Conservation (phyloP, 2,888 invertebrate genomes). For the Harmothoe impar region DNA sequence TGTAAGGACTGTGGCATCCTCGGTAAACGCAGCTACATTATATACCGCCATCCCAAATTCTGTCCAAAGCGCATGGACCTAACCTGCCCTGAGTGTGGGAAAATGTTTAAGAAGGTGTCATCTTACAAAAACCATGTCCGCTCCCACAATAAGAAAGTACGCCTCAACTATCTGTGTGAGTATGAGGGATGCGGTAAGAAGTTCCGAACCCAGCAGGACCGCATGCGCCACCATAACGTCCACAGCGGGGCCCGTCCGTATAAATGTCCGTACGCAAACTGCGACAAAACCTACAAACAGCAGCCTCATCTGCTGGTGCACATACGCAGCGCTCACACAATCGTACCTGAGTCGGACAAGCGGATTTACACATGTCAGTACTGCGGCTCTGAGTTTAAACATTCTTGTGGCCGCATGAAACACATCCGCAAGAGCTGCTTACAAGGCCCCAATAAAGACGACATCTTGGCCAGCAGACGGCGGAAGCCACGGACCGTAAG, state of each 20-base stretch:
- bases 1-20: conserved; percentile 36
- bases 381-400: conserved; percentile 17
- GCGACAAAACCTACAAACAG: conserved; percentile 43
- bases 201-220: conserved; percentile 29
- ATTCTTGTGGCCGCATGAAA: conserved; percentile 11
- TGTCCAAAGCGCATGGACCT: conserved; percentile 3
- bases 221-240: conserved; percentile 6
- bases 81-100: conserved; percentile 1
- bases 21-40: conserved; percentile 36
- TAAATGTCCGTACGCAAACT: conserved; percentile 26
- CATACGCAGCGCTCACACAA: background rate
- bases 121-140: conserved; percentile 36
- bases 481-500: background rate
- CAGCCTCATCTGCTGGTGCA: conserved; percentile 38
- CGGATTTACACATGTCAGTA: background rate
- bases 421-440: conserved; percentile 35
- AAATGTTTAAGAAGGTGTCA: conserved; percentile 21
- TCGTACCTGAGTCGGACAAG: background rate
- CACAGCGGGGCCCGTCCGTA: conserved; percentile 48
- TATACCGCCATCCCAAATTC: background rate
- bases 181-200: conserved; percentile 31
- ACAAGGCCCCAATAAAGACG: conserved; percentile 19
- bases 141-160: background rate
- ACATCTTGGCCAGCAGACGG: background rate
- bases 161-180: background rate